These are phyloP conservation scores for Rhagium mordax DNA, from an alignment of 2,888 invertebrate species.

Conservation along the genomic window DNA sequence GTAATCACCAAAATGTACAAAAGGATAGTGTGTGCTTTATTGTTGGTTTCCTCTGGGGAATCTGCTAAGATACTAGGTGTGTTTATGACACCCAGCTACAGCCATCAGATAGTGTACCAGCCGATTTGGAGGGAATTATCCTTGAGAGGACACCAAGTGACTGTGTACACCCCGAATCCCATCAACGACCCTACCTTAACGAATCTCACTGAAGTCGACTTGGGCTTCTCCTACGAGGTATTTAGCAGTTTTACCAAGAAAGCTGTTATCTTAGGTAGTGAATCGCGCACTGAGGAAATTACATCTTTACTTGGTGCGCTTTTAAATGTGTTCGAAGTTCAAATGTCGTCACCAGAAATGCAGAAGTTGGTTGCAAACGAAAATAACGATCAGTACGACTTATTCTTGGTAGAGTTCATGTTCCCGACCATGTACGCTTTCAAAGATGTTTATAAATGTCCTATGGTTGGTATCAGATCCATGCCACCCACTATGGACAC, in stretches of 20 bases:
- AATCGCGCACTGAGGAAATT: slow-evolving; percentile 43
- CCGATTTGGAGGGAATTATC: slow-evolving; percentile 69
- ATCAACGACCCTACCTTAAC: slow-evolving; percentile 64
- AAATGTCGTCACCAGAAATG: slow-evolving; percentile 52
- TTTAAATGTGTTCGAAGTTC: slow-evolving; percentile 39
- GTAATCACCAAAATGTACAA: slow-evolving; percentile 12
- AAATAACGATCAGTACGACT: slow-evolving; percentile 58
- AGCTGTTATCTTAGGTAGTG: neutral
- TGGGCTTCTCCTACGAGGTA: slow-evolving; percentile 61
- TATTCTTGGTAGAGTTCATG: slow-evolving; percentile 61
- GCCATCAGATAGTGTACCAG: slow-evolving; percentile 71
- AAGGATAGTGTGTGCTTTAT: slow-evolving; percentile 11
- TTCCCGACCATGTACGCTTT: slow-evolving; percentile 60
- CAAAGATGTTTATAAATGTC: slow-evolving; percentile 62
- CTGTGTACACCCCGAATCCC: slow-evolving; percentile 69
- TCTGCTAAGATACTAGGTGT: slow-evolving; percentile 68
- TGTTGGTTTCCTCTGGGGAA: slow-evolving; percentile 16
- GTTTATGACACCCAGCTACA: slow-evolving; percentile 69
- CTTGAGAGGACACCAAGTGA: slow-evolving; percentile 70
- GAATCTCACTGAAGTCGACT: slow-evolving; percentile 68
- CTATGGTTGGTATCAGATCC: slow-evolving; percentile 63
- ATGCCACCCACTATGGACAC: slow-evolving; percentile 54
- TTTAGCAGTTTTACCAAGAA: neutral
- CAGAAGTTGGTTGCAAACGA: slow-evolving; percentile 58
- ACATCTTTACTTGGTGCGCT: slow-evolving; percentile 39